Evolutionary conservation across 2,888 invertebrate genomes (phyloP), one percentile per base, ranked within the genome.

Genomic region (Rhyacophila evoluta): DNA sequence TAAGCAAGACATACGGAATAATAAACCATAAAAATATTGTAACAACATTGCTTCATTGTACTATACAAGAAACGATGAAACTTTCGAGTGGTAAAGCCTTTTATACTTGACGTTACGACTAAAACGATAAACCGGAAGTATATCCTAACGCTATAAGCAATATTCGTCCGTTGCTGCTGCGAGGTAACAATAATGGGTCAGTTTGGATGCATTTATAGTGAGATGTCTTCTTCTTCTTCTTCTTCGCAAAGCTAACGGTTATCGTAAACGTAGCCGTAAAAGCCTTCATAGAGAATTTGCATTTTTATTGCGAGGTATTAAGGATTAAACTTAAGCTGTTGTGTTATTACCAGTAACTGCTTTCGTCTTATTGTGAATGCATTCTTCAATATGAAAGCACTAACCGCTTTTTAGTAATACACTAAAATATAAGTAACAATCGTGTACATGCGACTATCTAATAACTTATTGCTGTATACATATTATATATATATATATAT

Each of bases 81-180:
- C 55, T 55, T 55, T 25, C n/a, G 25, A 55, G 55, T 19, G 6
- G 55, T 8, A 8, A 55, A 55, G 55, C 10, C 55, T 55, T 55
- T 55, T 55, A 55, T 55, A 25, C 55, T 55, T 55, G 55, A 55
- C 55, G 55, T 55, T 55, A 55, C 25, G 55, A 19, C 55, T 55
- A 55, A 55, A 55, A 55, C 55, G 55, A 55, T 55, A 55, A 55
- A 55, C 55, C 25, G 55, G 55, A 25, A 55, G 55, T 55, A 55
- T 10, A 55, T 19, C 55, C 25, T 55, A 1, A 12, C 25, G 55
- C 55, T 55, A 19, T 12, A 55, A 55, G 55, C 55, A 55, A 55
- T 55, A 55, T 55, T 55, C 25, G n/a, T 0, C 19, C 19, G 19
- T 19, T 55, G 55, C 19, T 25, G 55, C 25, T 55, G 25, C 41